Conservation (phyloP, 2,888 invertebrate genomes). For the Morpho helenor region DNA sequence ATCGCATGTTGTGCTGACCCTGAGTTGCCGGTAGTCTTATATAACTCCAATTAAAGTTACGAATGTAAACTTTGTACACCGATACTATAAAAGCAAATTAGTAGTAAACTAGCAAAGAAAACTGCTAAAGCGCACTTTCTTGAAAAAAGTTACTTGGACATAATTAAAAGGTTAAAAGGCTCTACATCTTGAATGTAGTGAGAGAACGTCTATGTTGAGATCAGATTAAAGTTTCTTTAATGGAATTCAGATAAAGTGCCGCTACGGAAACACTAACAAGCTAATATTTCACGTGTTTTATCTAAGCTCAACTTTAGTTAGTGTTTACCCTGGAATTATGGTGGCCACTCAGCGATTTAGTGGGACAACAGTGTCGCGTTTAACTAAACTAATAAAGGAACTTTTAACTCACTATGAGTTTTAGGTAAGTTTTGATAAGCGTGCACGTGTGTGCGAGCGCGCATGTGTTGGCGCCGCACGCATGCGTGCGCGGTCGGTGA, state of each 20-base stretch:
- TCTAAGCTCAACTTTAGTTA: constrained; percentile 20
- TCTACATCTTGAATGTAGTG: constrained; percentile 1
- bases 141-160: background rate
- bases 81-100: background rate
- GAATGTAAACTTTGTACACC: background rate
- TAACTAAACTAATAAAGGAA: constrained; percentile 37
- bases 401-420: constrained; percentile 32
- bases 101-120: background rate
- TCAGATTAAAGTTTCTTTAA: constrained; percentile 22
- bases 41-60: too few relatives aligned
- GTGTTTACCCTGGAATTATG: constrained; percentile 24
- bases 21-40: too few relatives aligned
- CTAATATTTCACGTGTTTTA: constrained; percentile 24
- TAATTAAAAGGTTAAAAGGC: constrained; percentile 10
- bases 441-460: constrained; percentile 33
- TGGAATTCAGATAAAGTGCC: constrained; percentile 22
- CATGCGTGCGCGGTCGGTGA: constrained; percentile 10
- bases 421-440: constrained; percentile 32
- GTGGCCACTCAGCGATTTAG: constrained; percentile 20
- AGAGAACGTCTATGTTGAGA: constrained; percentile 2
- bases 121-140: background rate
- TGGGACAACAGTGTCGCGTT: constrained; percentile 28
- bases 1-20: too few relatives aligned
- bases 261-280: constrained; percentile 21
- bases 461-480: background rate